These are phyloP conservation scores for Chelonus formosanus DNA, from an alignment of 2,888 invertebrate genomes.

Conservation along the genomic window DNA sequence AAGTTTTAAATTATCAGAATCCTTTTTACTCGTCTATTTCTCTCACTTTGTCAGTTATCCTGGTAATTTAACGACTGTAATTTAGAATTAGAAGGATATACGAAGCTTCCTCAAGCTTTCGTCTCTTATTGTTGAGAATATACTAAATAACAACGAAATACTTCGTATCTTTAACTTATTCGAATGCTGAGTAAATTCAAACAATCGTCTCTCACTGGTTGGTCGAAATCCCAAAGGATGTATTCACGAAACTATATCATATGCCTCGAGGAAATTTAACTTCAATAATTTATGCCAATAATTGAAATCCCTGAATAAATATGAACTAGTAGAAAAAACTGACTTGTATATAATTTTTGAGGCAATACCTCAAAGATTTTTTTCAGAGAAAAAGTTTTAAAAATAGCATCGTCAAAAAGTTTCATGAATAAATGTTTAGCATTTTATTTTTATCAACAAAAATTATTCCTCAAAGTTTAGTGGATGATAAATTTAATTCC, in stretches of 20 bases:
- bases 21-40: not conserved
- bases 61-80: constrained; percentile 18
- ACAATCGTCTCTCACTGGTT: constrained; percentile 21
- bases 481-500: too few species aligned
- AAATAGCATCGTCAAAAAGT: too few species aligned
- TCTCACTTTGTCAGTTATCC: not conserved
- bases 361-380: too few species aligned
- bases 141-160: constrained; percentile 20
- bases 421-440: too few species aligned
- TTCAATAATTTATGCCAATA: constrained; percentile 11
- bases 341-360: too few species aligned
- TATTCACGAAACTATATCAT: constrained; percentile 14
- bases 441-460: too few species aligned
- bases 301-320: not conserved
- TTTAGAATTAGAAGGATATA: constrained; percentile 21
- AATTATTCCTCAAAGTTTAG: too few species aligned
- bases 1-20: not conserved
- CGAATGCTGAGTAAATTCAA: constrained; percentile 19
- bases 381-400: too few species aligned
- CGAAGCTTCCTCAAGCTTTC: constrained; percentile 12
- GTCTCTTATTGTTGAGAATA: constrained; percentile 11
- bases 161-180: constrained; percentile 7
- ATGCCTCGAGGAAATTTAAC: not conserved
- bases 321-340: too few species aligned
- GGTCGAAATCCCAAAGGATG: constrained; percentile 19